Percentiles rank a stretch among this genome's conserved stretches.
Evolutionary conservation across 2,797 vertebrate genomes (phyloP).

Genomic region (Alcedo quadribrachys): DNA sequence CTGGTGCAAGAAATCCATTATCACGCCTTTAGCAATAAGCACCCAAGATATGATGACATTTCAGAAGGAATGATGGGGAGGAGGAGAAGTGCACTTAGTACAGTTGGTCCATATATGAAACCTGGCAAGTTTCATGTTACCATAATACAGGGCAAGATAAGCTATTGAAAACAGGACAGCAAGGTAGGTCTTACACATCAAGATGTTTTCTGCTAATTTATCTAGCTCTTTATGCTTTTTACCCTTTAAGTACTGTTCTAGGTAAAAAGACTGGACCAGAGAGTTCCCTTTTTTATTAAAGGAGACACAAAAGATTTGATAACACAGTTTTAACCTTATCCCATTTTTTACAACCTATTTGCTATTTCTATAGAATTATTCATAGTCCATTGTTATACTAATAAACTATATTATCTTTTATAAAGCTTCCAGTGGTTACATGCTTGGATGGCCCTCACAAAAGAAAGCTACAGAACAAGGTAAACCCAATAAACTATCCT

Average conservation of each 20-base stretch:
- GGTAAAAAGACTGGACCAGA: neutral
- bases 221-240: neutral
- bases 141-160: neutral
- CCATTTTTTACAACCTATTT: constrained; percentile 39
- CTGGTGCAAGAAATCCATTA: neutral
- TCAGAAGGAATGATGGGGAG: neutral
- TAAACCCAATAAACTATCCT: constrained; percentile 74
- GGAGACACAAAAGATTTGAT: neutral
- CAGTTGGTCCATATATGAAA: neutral
- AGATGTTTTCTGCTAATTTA: neutral
- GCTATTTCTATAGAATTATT: constrained; percentile 53
- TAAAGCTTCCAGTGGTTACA: constrained; percentile 51
- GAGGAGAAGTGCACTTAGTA: neutral
- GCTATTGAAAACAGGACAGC: neutral
- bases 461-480: constrained; percentile 64
- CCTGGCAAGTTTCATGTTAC: neutral
- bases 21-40: neutral
- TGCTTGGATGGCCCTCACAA: constrained; percentile 47
- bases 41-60: neutral
- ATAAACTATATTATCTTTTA: constrained; percentile 75
- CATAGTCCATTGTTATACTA: constrained; percentile 61
- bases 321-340: constrained; percentile 44
- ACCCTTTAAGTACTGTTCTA: neutral
- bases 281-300: neutral
- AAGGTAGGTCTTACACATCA: neutral